Evolutionary conservation across 1,140 invertebrate species (phyloP).

Genomic region (Eumeta japonica): DNA sequence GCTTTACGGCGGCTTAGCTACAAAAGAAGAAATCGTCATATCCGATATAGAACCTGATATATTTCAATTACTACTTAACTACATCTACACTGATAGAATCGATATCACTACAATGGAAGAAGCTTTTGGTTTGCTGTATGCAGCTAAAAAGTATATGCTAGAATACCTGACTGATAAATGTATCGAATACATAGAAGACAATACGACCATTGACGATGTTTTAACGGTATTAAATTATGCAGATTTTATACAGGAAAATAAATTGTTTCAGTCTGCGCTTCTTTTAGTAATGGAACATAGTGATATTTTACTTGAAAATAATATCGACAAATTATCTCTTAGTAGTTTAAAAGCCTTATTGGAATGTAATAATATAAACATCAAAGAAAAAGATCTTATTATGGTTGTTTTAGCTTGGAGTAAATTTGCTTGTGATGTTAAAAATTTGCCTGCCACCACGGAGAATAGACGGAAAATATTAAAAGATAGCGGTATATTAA

Average conservation of each 20-base stretch:
- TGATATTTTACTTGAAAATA: slow-evolving; percentile 44
- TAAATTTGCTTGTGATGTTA: slow-evolving; percentile 43
- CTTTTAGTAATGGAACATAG: slow-evolving; percentile 53
- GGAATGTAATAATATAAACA: slow-evolving; percentile 44
- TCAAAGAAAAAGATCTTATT: slow-evolving; percentile 51
- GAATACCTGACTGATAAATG: slow-evolving; percentile 53
- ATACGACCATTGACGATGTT: slow-evolving; percentile 56
- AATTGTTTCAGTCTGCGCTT: slow-evolving; percentile 43
- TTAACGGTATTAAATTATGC: slow-evolving; percentile 57
- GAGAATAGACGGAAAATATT: slow-evolving; percentile 45
- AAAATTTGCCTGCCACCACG: slow-evolving; percentile 26
- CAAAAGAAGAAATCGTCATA: slow-evolving; percentile 46
- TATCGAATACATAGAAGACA: slow-evolving; percentile 47
- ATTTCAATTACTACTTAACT: slow-evolving; percentile 58
- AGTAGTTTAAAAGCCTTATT: slow-evolving; percentile 48
- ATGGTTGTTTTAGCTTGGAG: slow-evolving; percentile 55
- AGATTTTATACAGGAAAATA: slow-evolving; percentile 53
- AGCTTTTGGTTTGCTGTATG: slow-evolving; percentile 59
- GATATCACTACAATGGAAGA: slow-evolving; percentile 50
- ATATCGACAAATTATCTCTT: slow-evolving; percentile 47
- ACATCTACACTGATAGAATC: slow-evolving; percentile 58
- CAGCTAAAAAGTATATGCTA: slow-evolving; percentile 59
- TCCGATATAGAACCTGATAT: slow-evolving; percentile 56
- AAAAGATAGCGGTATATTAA: slow-evolving; percentile 34
- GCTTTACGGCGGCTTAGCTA: slow-evolving; percentile 67